A percentile compares a stretch with the other conserved stretches of the same genome.
Conservation (phyloP, 2,113 vertebrate species). For the Uropsilus gracilis region DNA sequence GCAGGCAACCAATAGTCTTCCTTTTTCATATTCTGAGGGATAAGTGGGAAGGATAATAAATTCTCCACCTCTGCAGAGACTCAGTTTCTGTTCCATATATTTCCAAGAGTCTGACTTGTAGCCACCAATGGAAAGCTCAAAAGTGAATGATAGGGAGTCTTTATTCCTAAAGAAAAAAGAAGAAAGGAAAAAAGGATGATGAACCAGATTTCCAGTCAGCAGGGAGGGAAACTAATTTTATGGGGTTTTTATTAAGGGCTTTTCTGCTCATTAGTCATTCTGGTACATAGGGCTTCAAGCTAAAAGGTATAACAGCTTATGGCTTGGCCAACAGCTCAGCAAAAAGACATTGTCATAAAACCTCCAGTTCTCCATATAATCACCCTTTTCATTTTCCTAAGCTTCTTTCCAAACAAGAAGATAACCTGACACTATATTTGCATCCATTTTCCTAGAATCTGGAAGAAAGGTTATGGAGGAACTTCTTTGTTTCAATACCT, state of each 20-base stretch:
- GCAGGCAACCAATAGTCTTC: slow-evolving; percentile 3
- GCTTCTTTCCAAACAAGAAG: slow-evolving; percentile 16
- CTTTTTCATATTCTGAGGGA: slow-evolving; percentile 47
- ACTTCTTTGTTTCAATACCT: not conserved
- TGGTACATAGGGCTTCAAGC: not conserved
- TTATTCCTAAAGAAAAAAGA: not conserved
- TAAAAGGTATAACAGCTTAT: not conserved
- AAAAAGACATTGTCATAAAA: not conserved
- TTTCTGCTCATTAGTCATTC: not conserved
- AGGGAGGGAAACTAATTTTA: not conserved
- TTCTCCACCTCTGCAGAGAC: slow-evolving; percentile 30
- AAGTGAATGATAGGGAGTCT: not conserved
- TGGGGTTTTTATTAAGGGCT: not conserved
- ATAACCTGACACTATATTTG: not conserved
- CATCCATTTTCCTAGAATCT: not conserved
- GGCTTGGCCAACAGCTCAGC: not conserved
- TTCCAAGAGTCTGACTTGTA: slow-evolving; percentile 12
- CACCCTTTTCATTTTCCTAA: not conserved
- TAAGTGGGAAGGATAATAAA: slow-evolving; percentile 23
- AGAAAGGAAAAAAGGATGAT: not conserved
- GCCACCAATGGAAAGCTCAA: slow-evolving; percentile 32
- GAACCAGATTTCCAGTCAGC: not conserved
- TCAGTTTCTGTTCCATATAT: not conserved
- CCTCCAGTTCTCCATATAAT: not conserved
- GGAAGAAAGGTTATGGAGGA: not conserved